These are phyloP conservation scores for Brachyistius frenatus DNA, from an alignment of 2,113 vertebrate species.

Conservation along the genomic window DNA sequence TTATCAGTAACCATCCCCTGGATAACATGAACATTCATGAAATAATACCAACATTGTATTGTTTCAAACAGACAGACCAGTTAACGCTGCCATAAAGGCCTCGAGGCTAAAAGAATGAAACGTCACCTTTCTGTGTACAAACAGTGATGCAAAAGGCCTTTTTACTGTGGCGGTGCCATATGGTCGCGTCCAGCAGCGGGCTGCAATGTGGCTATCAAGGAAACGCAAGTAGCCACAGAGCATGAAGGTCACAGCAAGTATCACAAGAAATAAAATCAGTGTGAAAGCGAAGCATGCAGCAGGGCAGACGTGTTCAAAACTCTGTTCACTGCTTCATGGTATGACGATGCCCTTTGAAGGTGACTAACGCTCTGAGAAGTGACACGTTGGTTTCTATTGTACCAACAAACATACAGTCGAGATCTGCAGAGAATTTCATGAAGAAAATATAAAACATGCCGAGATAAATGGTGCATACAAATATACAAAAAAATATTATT, in stretches of 20 bases:
- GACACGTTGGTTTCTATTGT: neutral
- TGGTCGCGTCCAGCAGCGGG: neutral
- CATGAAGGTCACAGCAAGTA: constrained; percentile 9
- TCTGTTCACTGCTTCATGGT: neutral
- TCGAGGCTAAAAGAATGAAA: neutral
- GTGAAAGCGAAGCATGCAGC: constrained; percentile 1
- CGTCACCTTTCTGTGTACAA: neutral
- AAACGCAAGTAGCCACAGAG: constrained; percentile 5
- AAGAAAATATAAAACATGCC: too few species aligned
- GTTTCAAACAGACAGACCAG: too few species aligned
- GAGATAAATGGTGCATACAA: neutral
- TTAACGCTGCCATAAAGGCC: too few species aligned
- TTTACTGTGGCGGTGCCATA: neutral
- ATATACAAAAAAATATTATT: too few species aligned
- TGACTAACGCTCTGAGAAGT: neutral
- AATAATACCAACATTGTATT: too few species aligned
- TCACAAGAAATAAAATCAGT: neutral
- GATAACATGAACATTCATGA: too few species aligned
- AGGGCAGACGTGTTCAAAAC: neutral
- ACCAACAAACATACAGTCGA: too few species aligned
- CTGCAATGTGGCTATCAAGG: neutral
- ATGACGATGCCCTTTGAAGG: neutral
- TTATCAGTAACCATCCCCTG: too few species aligned
- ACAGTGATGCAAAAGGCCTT: neutral
- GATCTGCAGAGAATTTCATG: too few species aligned